These are phyloP conservation scores for Heliothis subflexa DNA, from an alignment of 1,140 invertebrate species.

Conservation along the genomic window DNA sequence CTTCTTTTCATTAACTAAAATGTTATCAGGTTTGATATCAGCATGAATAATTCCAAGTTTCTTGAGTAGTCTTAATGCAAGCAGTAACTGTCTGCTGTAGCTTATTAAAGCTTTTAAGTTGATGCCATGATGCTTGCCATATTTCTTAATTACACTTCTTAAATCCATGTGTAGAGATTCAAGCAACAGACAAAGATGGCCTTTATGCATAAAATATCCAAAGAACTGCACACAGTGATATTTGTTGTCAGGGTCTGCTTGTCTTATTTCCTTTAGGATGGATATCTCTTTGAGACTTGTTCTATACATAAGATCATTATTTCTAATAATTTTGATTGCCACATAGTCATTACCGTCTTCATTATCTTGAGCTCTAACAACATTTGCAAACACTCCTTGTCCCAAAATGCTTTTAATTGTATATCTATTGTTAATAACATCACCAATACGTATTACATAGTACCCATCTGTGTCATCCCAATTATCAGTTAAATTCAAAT, in stretches of 20 bases:
- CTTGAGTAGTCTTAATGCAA: slow-evolving; percentile 97
- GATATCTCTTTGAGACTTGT: slow-evolving; percentile 98
- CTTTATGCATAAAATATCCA: slow-evolving; percentile 96
- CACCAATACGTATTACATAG: slow-evolving; percentile 97
- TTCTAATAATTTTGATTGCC: slow-evolving; percentile 99
- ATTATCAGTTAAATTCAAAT: slow-evolving; percentile 96
- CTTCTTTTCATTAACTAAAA: slow-evolving; percentile 99
- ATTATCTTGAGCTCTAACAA: slow-evolving; percentile 96
- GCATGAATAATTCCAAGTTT: slow-evolving; percentile 98
- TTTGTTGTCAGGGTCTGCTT: slow-evolving; percentile 98
- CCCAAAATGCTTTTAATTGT: slow-evolving; percentile 98
- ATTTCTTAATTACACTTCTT: slow-evolving; percentile 97
- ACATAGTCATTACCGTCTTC: slow-evolving; percentile 94
- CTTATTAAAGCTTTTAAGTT: slow-evolving; percentile 99
- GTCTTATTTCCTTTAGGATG: slow-evolving; percentile 96
- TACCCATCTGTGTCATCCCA: slow-evolving; percentile 99
- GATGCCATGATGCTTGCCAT: slow-evolving; percentile 98
- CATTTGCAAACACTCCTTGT: slow-evolving; percentile 99
- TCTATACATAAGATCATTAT: slow-evolving; percentile 99
- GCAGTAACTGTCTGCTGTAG: slow-evolving; percentile 97
- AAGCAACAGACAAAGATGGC: slow-evolving; percentile 99
- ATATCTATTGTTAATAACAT: slow-evolving; percentile 96
- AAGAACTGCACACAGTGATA: slow-evolving; percentile 98
- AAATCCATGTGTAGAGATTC: slow-evolving; percentile 98
- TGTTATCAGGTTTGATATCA: slow-evolving; percentile 99